These are phyloP conservation scores for Colostygia pectinataria DNA, from an alignment of 2,888 invertebrate species.

Conservation along the genomic window DNA sequence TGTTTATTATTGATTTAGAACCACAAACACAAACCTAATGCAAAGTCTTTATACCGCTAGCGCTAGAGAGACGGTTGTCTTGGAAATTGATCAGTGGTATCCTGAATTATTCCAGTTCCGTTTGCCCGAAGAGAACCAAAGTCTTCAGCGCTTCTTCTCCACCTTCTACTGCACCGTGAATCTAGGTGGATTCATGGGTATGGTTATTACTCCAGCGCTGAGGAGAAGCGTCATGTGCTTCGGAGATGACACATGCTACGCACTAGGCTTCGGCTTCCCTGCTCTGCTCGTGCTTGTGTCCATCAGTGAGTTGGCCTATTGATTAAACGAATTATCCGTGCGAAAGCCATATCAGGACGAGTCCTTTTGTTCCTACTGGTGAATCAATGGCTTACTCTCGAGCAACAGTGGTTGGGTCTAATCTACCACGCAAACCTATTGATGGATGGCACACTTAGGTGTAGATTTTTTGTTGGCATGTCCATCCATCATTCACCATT, in stretches of 20 bases:
- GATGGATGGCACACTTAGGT: too few relatives aligned
- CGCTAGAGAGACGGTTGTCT: too few relatives aligned
- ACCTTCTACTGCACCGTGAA: conserved; percentile 93
- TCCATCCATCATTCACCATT: too few relatives aligned
- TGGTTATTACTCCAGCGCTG: conserved; percentile 88
- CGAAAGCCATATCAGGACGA: too few relatives aligned
- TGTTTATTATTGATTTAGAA: neutral
- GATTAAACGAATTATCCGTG: neutral
- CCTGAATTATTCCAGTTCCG: conserved; percentile 71
- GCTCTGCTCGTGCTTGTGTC: conserved; percentile 87
- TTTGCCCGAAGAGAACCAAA: conserved; percentile 85
- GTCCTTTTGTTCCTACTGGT: too few relatives aligned
- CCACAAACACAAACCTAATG: too few relatives aligned
- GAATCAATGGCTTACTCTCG: too few relatives aligned
- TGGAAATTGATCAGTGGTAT: too few relatives aligned
- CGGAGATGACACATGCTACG: conserved; percentile 87
- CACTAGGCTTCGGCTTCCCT: conserved; percentile 90
- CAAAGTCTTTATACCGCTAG: too few relatives aligned
- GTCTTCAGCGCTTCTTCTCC: conserved; percentile 89
- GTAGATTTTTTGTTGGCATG: too few relatives aligned
- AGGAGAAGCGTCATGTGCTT: conserved; percentile 86
- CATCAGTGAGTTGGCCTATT: conserved; percentile 70
- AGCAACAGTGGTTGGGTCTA: too few relatives aligned
- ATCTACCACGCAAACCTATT: too few relatives aligned
- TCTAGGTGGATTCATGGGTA: conserved; percentile 85